Percentiles rank a stretch among this genome's conserved stretches.
phyloP scores from a whole-genome alignment of 2,888 invertebrate genomes.

The Lasioglossum leucozonium region DNA sequence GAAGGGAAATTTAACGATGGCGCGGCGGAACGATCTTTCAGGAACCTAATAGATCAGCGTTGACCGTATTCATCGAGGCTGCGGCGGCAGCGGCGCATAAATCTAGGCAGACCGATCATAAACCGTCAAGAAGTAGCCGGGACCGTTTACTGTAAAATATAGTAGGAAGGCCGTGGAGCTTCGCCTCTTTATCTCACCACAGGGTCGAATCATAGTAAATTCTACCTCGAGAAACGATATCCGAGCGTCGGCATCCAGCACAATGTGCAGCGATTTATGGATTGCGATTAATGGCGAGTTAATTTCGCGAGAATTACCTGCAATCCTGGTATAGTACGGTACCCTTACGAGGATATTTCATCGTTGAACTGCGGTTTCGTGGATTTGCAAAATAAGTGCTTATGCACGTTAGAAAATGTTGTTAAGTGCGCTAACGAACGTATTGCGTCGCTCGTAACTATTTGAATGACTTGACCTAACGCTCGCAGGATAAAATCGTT shows the following conservation, averaged over 20 bases:
- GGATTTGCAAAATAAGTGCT: not conserved
- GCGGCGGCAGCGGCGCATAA: not conserved
- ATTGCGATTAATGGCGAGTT: slow-evolving; percentile 29
- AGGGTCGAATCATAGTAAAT: slow-evolving; percentile 27
- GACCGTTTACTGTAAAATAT: slow-evolving; percentile 26
- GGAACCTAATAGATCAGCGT: slow-evolving; percentile 9
- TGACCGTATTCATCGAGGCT: slow-evolving; percentile 3
- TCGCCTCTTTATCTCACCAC: slow-evolving; percentile 22
- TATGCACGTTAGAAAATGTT: not conserved
- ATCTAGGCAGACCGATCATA: slow-evolving; percentile 15
- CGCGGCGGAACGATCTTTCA: not conserved
- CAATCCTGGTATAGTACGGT: not conserved
- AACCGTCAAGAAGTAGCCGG: slow-evolving; percentile 32
- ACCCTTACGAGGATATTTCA: not conserved
- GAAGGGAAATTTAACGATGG: not conserved
- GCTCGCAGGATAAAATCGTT: not conserved
- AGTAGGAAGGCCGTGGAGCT: slow-evolving; percentile 5
- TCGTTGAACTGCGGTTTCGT: not conserved
- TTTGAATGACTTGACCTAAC: not conserved
- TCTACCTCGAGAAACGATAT: slow-evolving; percentile 7
- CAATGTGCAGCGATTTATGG: slow-evolving; percentile 42
- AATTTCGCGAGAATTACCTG: slow-evolving; percentile 22
- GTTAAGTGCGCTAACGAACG: not conserved
- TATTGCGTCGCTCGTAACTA: not conserved
- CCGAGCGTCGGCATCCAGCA: slow-evolving; percentile 16